Conservation (phyloP, 2,888 invertebrate species). For the Sepioteuthis lessoniana region DNA sequence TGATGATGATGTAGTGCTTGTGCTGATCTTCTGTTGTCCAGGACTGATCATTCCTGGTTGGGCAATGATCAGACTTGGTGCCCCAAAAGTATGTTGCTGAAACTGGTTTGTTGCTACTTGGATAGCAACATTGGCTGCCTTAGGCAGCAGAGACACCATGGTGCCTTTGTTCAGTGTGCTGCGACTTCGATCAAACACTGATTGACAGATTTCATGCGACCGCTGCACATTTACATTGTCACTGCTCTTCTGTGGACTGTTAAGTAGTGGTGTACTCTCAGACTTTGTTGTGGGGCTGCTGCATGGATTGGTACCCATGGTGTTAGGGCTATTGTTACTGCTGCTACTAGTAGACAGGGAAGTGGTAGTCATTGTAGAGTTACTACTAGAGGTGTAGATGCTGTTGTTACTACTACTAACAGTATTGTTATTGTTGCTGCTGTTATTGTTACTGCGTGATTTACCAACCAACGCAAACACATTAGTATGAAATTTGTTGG, state of each 20-base stretch:
- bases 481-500: conserved; percentile 39
- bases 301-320: conserved; percentile 53
- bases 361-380: conserved; percentile 46
- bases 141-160: conserved; percentile 56
- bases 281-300: conserved; percentile 48
- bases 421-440: conserved; percentile 56
- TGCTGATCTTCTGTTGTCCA: conserved; percentile 47
- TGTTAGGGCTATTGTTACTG: conserved; percentile 54
- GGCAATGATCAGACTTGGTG: conserved; percentile 42
- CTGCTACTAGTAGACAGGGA: conserved; percentile 35
- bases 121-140: conserved; percentile 48
- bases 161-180: conserved; percentile 49
- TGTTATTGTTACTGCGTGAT: conserved; percentile 49
- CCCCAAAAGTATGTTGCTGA: conserved; percentile 49
- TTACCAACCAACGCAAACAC: conserved; percentile 46
- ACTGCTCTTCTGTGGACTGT: conserved; percentile 46
- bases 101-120: conserved; percentile 51
- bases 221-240: conserved; percentile 87
- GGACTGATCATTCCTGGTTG: conserved; percentile 52
- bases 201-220: conserved; percentile 89
- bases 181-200: conserved; percentile 88
- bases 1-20: conserved; percentile 46
- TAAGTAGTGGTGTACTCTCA: conserved; percentile 36
- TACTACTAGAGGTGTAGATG: conserved; percentile 52
- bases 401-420: conserved; percentile 54